A percentile compares a stretch with the other conserved stretches of the same genome.
Evolutionary conservation across 1,140 invertebrate species (phyloP).

Genomic region (Grapholita molesta): DNA sequence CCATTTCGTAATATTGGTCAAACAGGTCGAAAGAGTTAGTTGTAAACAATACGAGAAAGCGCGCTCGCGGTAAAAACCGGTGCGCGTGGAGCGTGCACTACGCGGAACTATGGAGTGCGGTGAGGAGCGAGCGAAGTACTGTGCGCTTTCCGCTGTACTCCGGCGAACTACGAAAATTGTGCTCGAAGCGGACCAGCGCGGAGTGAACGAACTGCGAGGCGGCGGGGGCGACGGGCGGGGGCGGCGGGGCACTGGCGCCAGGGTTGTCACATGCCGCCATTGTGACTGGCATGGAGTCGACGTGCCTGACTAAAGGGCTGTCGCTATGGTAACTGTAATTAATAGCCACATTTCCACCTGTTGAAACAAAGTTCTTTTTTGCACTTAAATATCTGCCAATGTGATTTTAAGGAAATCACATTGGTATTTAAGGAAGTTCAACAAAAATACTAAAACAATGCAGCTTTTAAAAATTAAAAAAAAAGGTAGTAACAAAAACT

Average conservation of each 20-base stretch:
- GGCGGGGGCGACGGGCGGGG: constrained; percentile 14
- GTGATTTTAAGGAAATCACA: too few relatives aligned
- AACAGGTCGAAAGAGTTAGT: neutral
- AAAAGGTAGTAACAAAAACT: too few relatives aligned
- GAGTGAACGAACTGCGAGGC: constrained; percentile 6
- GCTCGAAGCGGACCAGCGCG: neutral
- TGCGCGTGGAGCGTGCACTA: neutral
- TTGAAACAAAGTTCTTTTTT: too few relatives aligned
- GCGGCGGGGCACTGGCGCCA: constrained; percentile 18
- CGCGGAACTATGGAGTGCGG: constrained; percentile 1
- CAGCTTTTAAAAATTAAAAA: too few relatives aligned
- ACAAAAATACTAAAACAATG: too few relatives aligned
- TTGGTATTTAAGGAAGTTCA: too few relatives aligned
- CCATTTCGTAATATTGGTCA: constrained; percentile 36
- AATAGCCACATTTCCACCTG: too few relatives aligned
- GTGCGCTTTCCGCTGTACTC: neutral
- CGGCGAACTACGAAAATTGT: neutral
- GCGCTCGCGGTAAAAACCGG: constrained; percentile 4
- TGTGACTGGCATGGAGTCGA: neutral
- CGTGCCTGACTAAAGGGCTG: neutral
- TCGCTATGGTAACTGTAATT: too few relatives aligned
- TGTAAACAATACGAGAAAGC: constrained; percentile 8
- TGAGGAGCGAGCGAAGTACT: neutral
- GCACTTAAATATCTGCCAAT: too few relatives aligned
- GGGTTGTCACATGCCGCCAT: neutral